Evolutionary conservation across 2,113 vertebrate genomes (phyloP).

Genomic region (Odontesthes bonariensis): DNA sequence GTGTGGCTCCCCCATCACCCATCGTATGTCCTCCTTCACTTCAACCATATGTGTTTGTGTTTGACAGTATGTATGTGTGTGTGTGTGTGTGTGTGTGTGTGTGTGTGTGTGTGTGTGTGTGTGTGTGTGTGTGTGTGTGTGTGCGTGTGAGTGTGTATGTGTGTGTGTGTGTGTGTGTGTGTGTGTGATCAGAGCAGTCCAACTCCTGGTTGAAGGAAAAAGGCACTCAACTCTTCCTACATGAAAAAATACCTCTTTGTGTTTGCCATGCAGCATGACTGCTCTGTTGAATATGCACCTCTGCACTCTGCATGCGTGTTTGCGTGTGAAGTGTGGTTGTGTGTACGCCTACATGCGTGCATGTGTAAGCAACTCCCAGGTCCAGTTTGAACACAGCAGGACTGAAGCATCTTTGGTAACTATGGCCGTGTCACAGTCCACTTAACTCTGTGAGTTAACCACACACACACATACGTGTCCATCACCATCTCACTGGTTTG

Average conservation of each 20-base stretch:
- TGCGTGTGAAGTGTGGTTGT: conserved; percentile 22
- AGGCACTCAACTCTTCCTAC: conserved; percentile 86
- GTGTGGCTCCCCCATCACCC: conserved; percentile 43
- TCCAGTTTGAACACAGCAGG: conserved; percentile 77
- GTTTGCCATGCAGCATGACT: conserved; percentile 76
- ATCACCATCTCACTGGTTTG: conserved; percentile 47
- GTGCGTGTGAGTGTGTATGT: too few relatives aligned
- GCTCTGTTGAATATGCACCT: conserved; percentile 62
- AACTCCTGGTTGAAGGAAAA: conserved; percentile 85
- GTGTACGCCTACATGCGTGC: not conserved
- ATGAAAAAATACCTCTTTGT: conserved; percentile 74
- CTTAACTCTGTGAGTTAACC: conserved; percentile 92
- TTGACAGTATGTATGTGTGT: conserved; percentile 41
- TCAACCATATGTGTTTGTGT: conserved; percentile 28
- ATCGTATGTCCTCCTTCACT: conserved; percentile 43
- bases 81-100: conserved; percentile 33
- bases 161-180: conserved; percentile 30
- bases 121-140: conserved; percentile 40
- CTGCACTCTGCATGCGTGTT: conserved; percentile 44
- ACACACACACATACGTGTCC: conserved; percentile 80
- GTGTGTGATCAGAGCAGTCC: conserved; percentile 78
- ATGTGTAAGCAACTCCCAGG: conserved; percentile 46
- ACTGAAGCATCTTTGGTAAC: conserved; percentile 96
- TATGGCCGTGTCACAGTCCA: conserved; percentile 90
- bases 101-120: conserved; percentile 41